phyloP scores from a whole-genome alignment of 1,140 invertebrate genomes.

The Triops cancriformis region DNA sequence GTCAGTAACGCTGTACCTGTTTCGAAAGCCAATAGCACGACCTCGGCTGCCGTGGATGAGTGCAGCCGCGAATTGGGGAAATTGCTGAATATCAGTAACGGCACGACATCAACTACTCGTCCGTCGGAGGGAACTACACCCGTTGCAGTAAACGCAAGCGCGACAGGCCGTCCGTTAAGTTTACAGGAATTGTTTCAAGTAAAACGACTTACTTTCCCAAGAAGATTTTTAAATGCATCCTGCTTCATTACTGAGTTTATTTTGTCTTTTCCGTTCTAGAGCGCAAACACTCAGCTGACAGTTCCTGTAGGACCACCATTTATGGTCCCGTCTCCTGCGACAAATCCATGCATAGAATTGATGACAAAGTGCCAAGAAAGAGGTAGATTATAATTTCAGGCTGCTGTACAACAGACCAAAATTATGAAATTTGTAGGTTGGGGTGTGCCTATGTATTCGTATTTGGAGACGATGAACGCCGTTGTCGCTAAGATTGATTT shows the following conservation, averaged over 20 bases:
- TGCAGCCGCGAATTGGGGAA: not conserved
- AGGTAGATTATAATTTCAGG: not conserved
- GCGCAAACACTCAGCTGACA: not conserved
- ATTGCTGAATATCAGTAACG: not conserved
- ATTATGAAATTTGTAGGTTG: not conserved
- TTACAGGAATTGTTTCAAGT: conserved; percentile 25
- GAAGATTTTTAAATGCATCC: not conserved
- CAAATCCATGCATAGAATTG: not conserved
- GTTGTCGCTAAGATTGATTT: not conserved
- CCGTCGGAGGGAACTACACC: not conserved
- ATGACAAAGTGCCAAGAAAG: not conserved
- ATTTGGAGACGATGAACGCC: not conserved
- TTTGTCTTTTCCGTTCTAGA: not conserved
- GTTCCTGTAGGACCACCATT: not conserved
- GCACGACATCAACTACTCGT: not conserved
- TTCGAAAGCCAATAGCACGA: not conserved
- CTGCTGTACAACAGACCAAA: not conserved
- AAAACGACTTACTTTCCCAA: not conserved
- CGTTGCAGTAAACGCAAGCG: not conserved
- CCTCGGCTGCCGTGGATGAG: not conserved
- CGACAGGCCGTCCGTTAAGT: conserved; percentile 15
- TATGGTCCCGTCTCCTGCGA: not conserved
- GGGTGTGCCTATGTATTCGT: not conserved
- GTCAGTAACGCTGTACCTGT: not conserved
- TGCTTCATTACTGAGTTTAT: not conserved